Conservation (phyloP, 2,113 vertebrate genomes). For the Miniopterus natalensis region DNA sequence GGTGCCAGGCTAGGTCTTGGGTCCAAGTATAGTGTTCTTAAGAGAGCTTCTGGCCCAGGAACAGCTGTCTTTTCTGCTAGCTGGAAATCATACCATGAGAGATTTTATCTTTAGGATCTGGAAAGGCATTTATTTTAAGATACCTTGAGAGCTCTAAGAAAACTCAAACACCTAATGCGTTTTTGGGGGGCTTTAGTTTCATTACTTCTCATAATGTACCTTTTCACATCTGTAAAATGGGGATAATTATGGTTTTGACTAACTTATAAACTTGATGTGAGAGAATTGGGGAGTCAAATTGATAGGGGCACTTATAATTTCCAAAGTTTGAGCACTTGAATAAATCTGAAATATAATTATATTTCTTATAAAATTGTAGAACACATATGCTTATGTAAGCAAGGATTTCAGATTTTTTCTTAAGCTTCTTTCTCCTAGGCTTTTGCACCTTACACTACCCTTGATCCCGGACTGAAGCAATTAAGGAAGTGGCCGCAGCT, state of each 20-base stretch:
- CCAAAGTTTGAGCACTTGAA: no score
- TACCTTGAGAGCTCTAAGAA: neutral
- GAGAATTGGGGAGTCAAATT: neutral
- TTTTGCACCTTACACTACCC: no score
- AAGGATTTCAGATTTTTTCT: no score
- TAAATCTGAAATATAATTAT: no score
- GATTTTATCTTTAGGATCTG: neutral
- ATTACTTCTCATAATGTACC: neutral
- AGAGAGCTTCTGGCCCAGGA: neutral
- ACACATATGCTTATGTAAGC: no score
- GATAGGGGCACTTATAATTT: no score
- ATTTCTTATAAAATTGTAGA: no score
- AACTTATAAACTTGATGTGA: neutral
- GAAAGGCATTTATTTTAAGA: neutral
- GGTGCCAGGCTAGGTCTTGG: neutral
- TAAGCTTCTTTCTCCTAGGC: no score
- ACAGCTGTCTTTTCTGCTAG: neutral
- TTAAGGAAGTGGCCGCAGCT: no score
- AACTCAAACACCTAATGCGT: neutral
- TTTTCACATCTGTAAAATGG: conserved; percentile 16
- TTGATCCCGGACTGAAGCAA: no score
- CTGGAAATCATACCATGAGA: neutral
- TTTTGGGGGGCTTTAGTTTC: neutral
- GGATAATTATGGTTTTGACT: neutral
- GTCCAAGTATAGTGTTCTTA: neutral